Percentiles rank a stretch among this genome's conserved stretches.
Evolutionary conservation across 2,113 vertebrate species (phyloP).

Genomic region (Chamaea fasciata): DNA sequence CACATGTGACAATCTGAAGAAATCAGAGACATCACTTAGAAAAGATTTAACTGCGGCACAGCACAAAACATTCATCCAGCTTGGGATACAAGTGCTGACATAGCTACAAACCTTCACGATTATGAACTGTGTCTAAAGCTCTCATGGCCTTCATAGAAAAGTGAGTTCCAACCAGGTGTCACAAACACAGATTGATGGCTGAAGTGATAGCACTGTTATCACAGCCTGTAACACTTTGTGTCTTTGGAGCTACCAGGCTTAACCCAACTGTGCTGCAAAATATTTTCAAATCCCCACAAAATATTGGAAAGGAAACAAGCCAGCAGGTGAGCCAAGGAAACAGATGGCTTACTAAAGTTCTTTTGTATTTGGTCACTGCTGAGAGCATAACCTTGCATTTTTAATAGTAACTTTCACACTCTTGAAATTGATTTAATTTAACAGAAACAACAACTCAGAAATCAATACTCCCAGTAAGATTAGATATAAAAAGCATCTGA

Average conservation of each 20-base stretch:
- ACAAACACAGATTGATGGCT: background rate
- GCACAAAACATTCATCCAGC: background rate
- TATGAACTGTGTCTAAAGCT: background rate
- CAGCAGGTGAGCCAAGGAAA: background rate
- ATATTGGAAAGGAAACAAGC: background rate
- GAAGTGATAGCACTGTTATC: background rate
- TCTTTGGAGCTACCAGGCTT: background rate
- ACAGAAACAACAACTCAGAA: background rate
- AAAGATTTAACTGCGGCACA: background rate
- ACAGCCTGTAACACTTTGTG: background rate
- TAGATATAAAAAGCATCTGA: background rate
- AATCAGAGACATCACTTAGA: background rate
- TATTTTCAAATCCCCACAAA: background rate
- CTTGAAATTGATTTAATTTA: background rate
- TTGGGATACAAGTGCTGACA: background rate
- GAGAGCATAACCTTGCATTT: background rate
- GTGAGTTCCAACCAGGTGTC: background rate
- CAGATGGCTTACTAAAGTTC: background rate
- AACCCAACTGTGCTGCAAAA: background rate
- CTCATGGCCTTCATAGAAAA: background rate
- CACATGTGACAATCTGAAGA: background rate
- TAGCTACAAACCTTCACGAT: background rate
- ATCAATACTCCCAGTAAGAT: background rate
- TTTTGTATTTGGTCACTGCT: background rate
- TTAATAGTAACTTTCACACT: background rate